These are phyloP conservation scores for Xanthia icteritia DNA, from an alignment of 2,888 invertebrate genomes.

Conservation along the genomic window DNA sequence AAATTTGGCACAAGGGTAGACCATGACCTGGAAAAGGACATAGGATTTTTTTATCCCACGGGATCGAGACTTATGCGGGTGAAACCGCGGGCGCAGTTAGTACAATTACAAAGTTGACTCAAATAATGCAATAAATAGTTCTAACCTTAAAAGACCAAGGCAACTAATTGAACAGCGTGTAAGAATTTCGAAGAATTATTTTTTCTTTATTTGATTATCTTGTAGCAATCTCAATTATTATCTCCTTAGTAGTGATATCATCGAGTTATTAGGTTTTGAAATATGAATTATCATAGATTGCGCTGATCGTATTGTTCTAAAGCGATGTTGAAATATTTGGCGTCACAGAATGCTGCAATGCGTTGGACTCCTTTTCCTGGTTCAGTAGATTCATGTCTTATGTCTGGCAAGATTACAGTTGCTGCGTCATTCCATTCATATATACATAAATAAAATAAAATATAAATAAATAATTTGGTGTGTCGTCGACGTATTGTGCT, in stretches of 20 bases:
- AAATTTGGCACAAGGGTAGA: too few relatives aligned
- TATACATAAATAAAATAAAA: too few relatives aligned
- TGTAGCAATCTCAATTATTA: slow-evolving; percentile 44
- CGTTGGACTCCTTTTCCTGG: slow-evolving; percentile 27
- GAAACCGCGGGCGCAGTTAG: too few relatives aligned
- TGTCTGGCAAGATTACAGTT: background rate
- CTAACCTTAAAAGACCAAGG: background rate
- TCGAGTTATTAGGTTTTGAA: slow-evolving; percentile 41
- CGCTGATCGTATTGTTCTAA: slow-evolving; percentile 44
- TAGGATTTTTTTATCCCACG: too few relatives aligned
- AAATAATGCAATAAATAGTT: background rate
- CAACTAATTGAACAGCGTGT: slow-evolving; percentile 12
- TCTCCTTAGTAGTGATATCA: slow-evolving; percentile 31
- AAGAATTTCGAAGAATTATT: slow-evolving; percentile 35
- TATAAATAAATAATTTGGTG: too few relatives aligned
- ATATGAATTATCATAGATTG: slow-evolving; percentile 33
- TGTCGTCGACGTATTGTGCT: too few relatives aligned
- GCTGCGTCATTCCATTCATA: background rate
- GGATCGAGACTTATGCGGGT: too few relatives aligned
- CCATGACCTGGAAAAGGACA: too few relatives aligned
- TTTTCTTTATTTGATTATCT: slow-evolving; percentile 30
- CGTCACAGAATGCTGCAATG: slow-evolving; percentile 18
- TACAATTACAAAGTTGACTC: background rate
- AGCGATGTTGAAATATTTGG: slow-evolving; percentile 30
- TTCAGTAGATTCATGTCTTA: slow-evolving; percentile 4